phyloP scores from a whole-genome alignment of 2,113 vertebrate genomes.

The Corythoichthys intestinalis region DNA sequence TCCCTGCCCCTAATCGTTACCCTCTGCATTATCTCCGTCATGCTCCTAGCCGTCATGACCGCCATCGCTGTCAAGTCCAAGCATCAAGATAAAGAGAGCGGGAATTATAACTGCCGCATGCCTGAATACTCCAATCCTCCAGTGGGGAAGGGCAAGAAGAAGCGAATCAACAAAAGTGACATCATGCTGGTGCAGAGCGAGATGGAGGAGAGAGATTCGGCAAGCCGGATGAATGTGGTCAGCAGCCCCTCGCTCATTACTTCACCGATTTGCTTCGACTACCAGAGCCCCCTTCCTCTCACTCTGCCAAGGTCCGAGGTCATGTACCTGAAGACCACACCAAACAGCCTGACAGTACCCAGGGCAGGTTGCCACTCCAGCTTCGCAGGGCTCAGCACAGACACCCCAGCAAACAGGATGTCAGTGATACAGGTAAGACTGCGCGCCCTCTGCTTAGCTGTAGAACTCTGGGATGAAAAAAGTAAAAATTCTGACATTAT shows the following conservation, averaged over 20 bases:
- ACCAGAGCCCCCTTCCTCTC: constrained; percentile 97
- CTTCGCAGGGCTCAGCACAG: constrained; percentile 91
- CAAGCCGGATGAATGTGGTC: constrained; percentile 99
- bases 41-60: constrained; percentile 97
- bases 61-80: constrained; percentile 98
- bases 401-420: constrained; percentile 94
- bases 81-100: constrained; percentile 97
- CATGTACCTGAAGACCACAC: constrained; percentile 97
- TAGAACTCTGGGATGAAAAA: constrained; percentile 7
- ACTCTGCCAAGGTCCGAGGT: constrained; percentile 98
- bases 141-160: constrained; percentile 96
- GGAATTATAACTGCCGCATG: constrained; percentile 98
- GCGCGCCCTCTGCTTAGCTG: constrained; percentile 46
- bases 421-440: constrained; percentile 97
- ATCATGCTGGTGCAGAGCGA: constrained; percentile 99
- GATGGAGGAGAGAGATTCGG: constrained; percentile 94
- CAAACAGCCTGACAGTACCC: constrained; percentile 96
- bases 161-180: constrained; percentile 94
- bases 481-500: constrained; percentile 27
- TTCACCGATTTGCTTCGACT: constrained; percentile 99
- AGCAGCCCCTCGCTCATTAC: constrained; percentile 98
- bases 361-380: constrained; percentile 97
- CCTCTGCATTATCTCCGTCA: constrained; percentile 94
- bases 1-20: constrained; percentile 96
- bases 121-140: constrained; percentile 97